A percentile compares a stretch with the other conserved stretches of the same genome.
Evolutionary conservation across 1,140 invertebrate species (phyloP).

Genomic region (Probaryconus sp.): DNA sequence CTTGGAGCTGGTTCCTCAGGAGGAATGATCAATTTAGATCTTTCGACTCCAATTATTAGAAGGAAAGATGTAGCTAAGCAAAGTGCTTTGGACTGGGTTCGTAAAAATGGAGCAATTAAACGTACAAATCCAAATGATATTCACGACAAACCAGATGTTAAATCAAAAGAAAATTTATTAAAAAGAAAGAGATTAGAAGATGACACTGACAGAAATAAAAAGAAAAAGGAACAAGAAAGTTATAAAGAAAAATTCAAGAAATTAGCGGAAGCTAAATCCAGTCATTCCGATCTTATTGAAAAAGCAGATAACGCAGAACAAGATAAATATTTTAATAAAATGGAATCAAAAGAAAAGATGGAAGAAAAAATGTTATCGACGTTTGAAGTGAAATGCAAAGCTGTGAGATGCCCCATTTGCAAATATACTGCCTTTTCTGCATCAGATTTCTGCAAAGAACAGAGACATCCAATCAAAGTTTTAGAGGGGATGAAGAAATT

Average conservation of each 20-base stretch:
- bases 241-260: constrained; percentile 85
- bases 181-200: constrained; percentile 76
- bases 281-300: constrained; percentile 86
- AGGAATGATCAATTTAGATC: constrained; percentile 81
- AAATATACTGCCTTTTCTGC: constrained; percentile 93
- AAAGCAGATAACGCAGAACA: constrained; percentile 85
- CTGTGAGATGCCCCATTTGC: constrained; percentile 92
- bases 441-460: constrained; percentile 89
- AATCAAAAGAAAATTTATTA: constrained; percentile 78
- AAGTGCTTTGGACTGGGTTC: constrained; percentile 84
- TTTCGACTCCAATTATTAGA: constrained; percentile 80
- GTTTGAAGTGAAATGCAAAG: constrained; percentile 89
- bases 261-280: constrained; percentile 88
- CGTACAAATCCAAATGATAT: constrained; percentile 84
- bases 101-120: constrained; percentile 82
- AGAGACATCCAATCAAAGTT: constrained; percentile 87
- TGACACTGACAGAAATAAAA: constrained; percentile 75
- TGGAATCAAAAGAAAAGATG: constrained; percentile 93
- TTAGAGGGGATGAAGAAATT: constrained; percentile 91
- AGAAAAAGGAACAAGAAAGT: constrained; percentile 72
- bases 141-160: constrained; percentile 78
- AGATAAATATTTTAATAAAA: constrained; percentile 91
- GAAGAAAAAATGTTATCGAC: constrained; percentile 95
- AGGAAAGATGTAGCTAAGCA: constrained; percentile 81
- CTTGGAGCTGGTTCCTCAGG: constrained; percentile 75